These are phyloP conservation scores for Chrysotoxum bicinctum DNA, from an alignment of 2,888 invertebrate genomes.

Conservation along the genomic window DNA sequence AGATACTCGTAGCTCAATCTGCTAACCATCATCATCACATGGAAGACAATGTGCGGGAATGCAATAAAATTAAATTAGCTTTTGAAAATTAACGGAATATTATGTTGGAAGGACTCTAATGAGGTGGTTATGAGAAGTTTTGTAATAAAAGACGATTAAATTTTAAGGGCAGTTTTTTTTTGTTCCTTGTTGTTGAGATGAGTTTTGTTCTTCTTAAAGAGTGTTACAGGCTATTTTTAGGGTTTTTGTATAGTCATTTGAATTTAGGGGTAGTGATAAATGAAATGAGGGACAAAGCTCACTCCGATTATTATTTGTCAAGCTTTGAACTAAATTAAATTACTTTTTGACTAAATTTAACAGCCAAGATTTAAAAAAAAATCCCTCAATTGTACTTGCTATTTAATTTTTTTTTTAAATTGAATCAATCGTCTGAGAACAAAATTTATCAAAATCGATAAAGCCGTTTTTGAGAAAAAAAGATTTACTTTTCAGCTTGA, in stretches of 20 bases:
- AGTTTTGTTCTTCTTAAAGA: neutral
- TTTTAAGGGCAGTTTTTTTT: neutral
- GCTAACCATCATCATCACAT: constrained; percentile 1
- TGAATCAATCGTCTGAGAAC: too few relatives aligned
- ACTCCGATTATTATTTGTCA: too few relatives aligned
- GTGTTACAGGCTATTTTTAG: neutral
- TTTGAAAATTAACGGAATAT: neutral
- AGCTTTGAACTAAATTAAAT: too few relatives aligned
- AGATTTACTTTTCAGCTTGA: neutral
- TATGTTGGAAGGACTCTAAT: neutral
- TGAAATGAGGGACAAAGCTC: neutral
- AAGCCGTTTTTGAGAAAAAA: too few relatives aligned
- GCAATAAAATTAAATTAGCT: constrained; percentile 5
- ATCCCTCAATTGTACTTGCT: too few relatives aligned
- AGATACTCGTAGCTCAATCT: constrained; percentile 2
- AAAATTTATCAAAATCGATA: too few relatives aligned
- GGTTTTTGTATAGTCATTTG: neutral
- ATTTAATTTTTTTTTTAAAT: too few relatives aligned
- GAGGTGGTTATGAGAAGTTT: constrained; percentile 13
- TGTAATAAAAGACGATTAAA: neutral
- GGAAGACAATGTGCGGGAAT: neutral
- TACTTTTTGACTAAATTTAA: too few relatives aligned
- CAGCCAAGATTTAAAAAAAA: too few relatives aligned
- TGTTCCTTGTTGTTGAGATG: neutral
- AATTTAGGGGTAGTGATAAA: neutral